Conservation (phyloP, 2,888 invertebrate genomes). For the Watsonalla binaria region DNA sequence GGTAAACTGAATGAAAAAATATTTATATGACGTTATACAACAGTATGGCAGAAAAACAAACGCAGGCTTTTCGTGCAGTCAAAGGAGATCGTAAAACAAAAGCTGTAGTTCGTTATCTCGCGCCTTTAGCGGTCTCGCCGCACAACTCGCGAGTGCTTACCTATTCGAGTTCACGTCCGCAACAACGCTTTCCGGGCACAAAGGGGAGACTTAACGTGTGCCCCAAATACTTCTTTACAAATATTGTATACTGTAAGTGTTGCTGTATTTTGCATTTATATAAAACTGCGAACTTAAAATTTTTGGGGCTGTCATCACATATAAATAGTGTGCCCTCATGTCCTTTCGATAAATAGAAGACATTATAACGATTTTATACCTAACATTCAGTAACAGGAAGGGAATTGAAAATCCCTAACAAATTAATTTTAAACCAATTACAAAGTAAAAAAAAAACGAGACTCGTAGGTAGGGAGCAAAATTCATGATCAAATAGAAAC, state of each 20-base stretch:
- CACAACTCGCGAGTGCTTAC: not conserved
- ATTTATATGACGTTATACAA: slow-evolving; percentile 7
- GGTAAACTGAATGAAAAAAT: too few species aligned
- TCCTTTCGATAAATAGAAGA: too few species aligned
- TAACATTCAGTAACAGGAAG: too few species aligned
- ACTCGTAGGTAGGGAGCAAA: too few species aligned
- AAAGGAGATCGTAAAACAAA: slow-evolving; percentile 42
- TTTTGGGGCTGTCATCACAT: too few species aligned
- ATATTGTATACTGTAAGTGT: not conserved
- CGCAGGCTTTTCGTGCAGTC: slow-evolving; percentile 28
- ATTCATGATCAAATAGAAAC: too few species aligned
- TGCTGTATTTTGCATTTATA: not conserved
- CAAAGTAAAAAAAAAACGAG: too few species aligned
- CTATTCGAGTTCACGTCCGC: slow-evolving; percentile 5
- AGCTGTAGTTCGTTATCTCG: slow-evolving; percentile 36
- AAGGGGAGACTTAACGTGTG: not conserved
- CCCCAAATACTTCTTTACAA: not conserved
- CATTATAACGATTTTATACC: too few species aligned
- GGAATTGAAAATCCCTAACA: too few species aligned
- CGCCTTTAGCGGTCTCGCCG: slow-evolving; percentile 16
- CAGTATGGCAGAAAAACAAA: slow-evolving; percentile 16
- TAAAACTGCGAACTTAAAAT: not conserved
- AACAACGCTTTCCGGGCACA: not conserved
- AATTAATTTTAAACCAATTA: too few species aligned
- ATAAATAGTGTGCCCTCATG: too few species aligned